Conservation (phyloP, 1,140 invertebrate species). For the Drosophila kanapiae region DNA sequence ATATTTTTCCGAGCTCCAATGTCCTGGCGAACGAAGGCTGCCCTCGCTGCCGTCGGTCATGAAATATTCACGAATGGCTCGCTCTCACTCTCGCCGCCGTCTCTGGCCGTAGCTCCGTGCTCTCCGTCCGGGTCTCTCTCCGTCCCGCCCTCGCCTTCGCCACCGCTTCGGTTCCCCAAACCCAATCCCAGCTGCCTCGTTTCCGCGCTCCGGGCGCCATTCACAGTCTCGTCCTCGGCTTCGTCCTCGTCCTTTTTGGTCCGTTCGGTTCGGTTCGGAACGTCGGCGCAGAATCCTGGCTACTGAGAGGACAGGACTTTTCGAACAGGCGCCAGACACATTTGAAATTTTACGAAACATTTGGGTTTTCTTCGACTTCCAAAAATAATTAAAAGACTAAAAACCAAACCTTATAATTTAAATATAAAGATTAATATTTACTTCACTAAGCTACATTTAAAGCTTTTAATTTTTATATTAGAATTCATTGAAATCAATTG, state of each 20-base stretch:
- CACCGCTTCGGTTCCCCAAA: constrained; percentile 17
- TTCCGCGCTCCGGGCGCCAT: constrained; percentile 53
- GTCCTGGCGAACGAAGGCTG: constrained; percentile 45
- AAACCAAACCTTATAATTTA: neutral
- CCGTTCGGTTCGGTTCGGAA: constrained; percentile 44
- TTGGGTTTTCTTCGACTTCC: rapidly evolving
- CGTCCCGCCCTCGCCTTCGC: constrained; percentile 27
- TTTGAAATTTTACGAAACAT: constrained; percentile 50
- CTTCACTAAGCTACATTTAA: neutral
- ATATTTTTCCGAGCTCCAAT: constrained; percentile 63
- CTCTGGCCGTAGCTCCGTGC: constrained; percentile 28
- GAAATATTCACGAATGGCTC: constrained; percentile 83
- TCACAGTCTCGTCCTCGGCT: constrained; percentile 30
- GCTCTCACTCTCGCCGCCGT: constrained; percentile 72
- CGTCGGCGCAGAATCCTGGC: constrained; percentile 65
- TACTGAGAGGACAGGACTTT: constrained; percentile 25
- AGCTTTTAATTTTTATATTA: neutral
- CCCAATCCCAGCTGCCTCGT: constrained; percentile 35
- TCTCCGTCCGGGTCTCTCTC: constrained; percentile 55
- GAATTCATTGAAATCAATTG: neutral
- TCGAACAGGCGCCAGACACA: constrained; percentile 21
- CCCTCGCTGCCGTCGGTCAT: constrained; percentile 69
- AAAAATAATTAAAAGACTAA: neutral
- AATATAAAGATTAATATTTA: neutral
- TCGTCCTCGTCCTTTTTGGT: constrained; percentile 44